Conservation (phyloP, 2,888 invertebrate species). For the Theodoxus fluviatilis region DNA sequence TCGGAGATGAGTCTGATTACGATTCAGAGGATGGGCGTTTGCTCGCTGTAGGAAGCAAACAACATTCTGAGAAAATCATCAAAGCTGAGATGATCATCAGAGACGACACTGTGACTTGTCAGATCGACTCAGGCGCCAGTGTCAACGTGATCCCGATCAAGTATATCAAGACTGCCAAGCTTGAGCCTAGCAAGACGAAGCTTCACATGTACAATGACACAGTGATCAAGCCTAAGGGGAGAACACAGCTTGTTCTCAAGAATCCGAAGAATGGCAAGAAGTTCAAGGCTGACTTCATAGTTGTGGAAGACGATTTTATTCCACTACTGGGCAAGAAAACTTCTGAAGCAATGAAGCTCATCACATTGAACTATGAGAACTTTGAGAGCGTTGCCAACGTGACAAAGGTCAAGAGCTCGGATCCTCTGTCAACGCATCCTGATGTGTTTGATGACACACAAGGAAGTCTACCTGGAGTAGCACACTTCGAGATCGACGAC, state of each 20-base stretch:
- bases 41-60: background rate
- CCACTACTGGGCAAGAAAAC: constrained; percentile 22
- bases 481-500: background rate
- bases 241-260: constrained; percentile 26
- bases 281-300: constrained; percentile 18
- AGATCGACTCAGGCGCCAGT: constrained; percentile 34
- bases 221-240: constrained; percentile 27
- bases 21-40: background rate
- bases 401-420: too few relatives aligned
- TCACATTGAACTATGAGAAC: constrained; percentile 19
- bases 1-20: constrained; percentile 19
- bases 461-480: constrained; percentile 7
- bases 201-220: constrained; percentile 33
- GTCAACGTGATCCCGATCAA: constrained; percentile 25
- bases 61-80: background rate
- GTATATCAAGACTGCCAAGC: constrained; percentile 13
- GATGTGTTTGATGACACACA: constrained; percentile 5
- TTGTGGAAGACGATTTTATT: constrained; percentile 21
- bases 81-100: background rate
- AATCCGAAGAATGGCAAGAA: constrained; percentile 29
- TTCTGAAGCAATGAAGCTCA: constrained; percentile 22
- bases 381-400: background rate
- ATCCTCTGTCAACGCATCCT: background rate
- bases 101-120: constrained; percentile 27
- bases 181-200: constrained; percentile 18